Conservation (phyloP, 2,113 vertebrate genomes). For the Cercopithecus mona region DNA sequence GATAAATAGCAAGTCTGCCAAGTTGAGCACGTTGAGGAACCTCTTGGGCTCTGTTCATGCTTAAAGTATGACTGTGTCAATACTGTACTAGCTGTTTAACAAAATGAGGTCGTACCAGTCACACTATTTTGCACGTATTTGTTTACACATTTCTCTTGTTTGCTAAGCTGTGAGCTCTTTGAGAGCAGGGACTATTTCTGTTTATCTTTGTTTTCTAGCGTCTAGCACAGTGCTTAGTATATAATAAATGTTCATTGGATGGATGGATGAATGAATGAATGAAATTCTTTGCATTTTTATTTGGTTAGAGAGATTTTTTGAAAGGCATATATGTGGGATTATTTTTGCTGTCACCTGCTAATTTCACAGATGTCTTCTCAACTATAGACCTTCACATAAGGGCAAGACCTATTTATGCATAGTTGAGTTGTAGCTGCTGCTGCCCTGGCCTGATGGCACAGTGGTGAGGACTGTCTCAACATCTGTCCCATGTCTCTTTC, state of each 20-base stretch:
- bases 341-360: not conserved
- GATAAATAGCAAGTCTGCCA: conserved; percentile 49
- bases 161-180: conserved; percentile 21
- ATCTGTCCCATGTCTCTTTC: not conserved
- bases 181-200: not conserved
- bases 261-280: not conserved
- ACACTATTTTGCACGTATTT: not conserved
- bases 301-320: conserved; percentile 30
- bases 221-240: not conserved
- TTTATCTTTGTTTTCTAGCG: not conserved
- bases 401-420: not conserved
- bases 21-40: conserved; percentile 2
- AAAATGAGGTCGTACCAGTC: not conserved
- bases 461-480: not conserved
- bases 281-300: conserved; percentile 4
- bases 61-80: not conserved
- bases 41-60: conserved; percentile 5
- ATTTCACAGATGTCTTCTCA: conserved; percentile 24
- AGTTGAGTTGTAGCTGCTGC: not conserved
- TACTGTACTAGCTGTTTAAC: not conserved
- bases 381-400: not conserved
- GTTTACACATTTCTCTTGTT: not conserved
- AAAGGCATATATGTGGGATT: not conserved
- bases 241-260: not conserved
- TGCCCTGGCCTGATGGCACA: not conserved